Base-by-base conservation (phyloP, 37 sponge, comb jelly and placozoan genomes). In the Hexactinellida sp. region DNA sequence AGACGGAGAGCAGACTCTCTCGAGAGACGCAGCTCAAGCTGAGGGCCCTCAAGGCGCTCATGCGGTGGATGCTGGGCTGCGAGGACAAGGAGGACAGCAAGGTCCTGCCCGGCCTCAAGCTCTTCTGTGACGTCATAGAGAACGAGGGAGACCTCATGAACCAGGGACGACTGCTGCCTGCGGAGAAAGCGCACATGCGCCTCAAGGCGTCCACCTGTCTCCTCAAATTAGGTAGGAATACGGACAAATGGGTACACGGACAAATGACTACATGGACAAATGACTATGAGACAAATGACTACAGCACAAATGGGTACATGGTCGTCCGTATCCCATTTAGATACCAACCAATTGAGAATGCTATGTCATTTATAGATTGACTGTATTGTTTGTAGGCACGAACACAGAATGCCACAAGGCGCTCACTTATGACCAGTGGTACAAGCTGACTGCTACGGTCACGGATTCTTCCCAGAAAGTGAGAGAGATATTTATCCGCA, bases 81-180 rank as follows among this genome's bases (percentile, higher is more conserved):
- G 76, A 63, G 76, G 76, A 63, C 76, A 63, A 28, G 34, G 76
- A 63, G 13, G 76, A 63, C 3, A 63, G 76, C 34, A 63, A 63
- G 76, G 13, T 63, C 5, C 76, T 25, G 32, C 76, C 76, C 30
- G 5, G 21, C 34, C 28, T 63, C 28, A 10, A n/a, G 5, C 13
- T 63, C 19, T n/a, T 63, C 30, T 63, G 76, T 63, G 21, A 10
- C 13, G 34, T 63, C 3, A 63, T 63, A 21, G 76, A 63, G 30
- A 63, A 63, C 13, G 76, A 63, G 13, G 76, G 76, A 63, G 76
- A 63, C 34, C 76, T 63, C 76, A 63, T n/a, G 76, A 63, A 63
- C 76, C 76, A 63, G 30, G 76, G 76, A 63, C 13, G 76, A 3
- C 13, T 63, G 76, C 76, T 63, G 25, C 34, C 76, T n/a, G 76